phyloP scores from a whole-genome alignment of 2,797 vertebrate species.

The Tympanoctomys barrerae region DNA sequence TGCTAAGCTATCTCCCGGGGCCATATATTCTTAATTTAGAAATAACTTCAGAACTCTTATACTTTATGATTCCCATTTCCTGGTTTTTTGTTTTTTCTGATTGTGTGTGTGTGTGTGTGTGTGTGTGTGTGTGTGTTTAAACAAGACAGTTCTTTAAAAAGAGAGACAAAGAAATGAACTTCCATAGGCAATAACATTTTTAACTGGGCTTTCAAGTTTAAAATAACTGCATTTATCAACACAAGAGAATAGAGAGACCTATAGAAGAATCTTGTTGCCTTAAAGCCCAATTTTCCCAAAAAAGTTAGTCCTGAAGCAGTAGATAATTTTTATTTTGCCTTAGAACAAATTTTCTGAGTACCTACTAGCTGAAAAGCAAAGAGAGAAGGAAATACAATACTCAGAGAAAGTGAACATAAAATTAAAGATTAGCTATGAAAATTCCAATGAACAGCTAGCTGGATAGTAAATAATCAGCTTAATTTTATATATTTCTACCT shows the following conservation, averaged over 20 bases:
- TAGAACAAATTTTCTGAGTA: constrained; percentile 35
- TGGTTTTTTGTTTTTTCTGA: background rate
- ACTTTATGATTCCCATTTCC: constrained; percentile 1
- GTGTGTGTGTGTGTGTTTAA: background rate
- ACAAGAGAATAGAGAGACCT: background rate
- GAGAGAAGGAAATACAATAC: background rate
- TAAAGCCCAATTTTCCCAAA: constrained; percentile 25
- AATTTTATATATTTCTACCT: constrained; percentile 31
- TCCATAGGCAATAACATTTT: background rate
- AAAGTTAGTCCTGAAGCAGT: background rate
- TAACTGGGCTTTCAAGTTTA: constrained; percentile 46
- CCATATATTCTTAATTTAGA: background rate
- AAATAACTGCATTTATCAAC: constrained; percentile 39
- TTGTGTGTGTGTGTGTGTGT: background rate
- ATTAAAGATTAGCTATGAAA: constrained; percentile 45
- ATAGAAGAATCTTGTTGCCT: background rate
- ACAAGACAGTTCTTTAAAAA: background rate
- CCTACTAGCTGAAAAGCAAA: constrained; percentile 14
- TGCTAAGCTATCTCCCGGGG: too few relatives aligned
- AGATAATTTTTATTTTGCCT: constrained; percentile 23
- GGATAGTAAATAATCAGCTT: constrained; percentile 10
- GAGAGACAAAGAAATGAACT: constrained; percentile 1
- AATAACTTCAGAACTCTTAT: constrained; percentile 43
- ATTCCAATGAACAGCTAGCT: background rate
- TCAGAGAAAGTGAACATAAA: background rate